A percentile compares a stretch with the other conserved stretches of the same genome.
These are phyloP conservation scores for Sinohyriopsis cumingii DNA, from an alignment of 2,888 invertebrate genomes.

Conservation along the genomic window DNA sequence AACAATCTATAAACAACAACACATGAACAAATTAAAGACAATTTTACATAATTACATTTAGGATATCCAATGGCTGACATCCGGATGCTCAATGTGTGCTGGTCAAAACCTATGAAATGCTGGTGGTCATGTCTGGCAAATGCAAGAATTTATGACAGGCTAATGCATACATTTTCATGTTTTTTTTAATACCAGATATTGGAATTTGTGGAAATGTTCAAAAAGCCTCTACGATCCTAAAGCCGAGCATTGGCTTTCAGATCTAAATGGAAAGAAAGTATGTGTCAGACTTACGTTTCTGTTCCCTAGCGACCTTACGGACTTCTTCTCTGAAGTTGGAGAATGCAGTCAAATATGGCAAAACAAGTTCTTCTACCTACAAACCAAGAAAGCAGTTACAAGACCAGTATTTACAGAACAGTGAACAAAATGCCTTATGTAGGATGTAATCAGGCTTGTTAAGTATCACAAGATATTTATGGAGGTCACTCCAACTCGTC, in stretches of 20 bases:
- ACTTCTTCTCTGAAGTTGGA: constrained; percentile 89
- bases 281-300: constrained; percentile 62
- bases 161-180: no score
- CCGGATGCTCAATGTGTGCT: no score
- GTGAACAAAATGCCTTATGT: not conserved
- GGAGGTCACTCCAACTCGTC: not conserved
- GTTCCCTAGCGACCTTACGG: constrained; percentile 79
- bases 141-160: no score
- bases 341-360: constrained; percentile 91
- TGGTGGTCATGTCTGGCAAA: no score
- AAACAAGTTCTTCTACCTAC: constrained; percentile 83
- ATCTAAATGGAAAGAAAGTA: not conserved
- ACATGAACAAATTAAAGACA: no score
- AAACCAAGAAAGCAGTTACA: constrained; percentile 6
- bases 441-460: not conserved
- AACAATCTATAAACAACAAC: no score
- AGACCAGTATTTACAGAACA: not conserved
- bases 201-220: no score
- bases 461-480: not conserved
- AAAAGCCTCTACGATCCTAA: no score
- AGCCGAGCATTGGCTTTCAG: not conserved
- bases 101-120: no score
- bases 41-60: no score
- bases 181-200: no score
- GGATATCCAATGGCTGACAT: no score